Evolutionary conservation across 1,140 invertebrate genomes (phyloP).

Genomic region (Gonioctena quinquepunctata): DNA sequence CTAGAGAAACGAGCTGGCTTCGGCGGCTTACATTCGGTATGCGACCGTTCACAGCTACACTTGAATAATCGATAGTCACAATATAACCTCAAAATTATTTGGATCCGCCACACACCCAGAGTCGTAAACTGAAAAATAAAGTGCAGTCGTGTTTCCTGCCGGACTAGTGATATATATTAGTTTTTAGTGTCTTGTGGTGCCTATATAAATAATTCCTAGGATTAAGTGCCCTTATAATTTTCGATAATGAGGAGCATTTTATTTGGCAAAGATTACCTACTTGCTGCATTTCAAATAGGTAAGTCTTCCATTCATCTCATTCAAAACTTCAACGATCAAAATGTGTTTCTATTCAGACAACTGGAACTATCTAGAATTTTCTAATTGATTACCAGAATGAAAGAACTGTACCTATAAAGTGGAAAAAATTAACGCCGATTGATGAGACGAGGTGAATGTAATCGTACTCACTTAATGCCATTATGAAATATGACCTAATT

Average conservation of each 20-base stretch:
- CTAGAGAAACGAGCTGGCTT: constrained; percentile 15
- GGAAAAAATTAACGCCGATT: too few species aligned
- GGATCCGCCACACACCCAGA: constrained; percentile 6
- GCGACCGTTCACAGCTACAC: constrained; percentile 4
- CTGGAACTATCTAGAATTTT: too few species aligned
- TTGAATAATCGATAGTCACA: constrained; percentile 6
- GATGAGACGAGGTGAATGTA: too few species aligned
- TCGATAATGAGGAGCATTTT: neutral
- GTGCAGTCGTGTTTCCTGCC: constrained; percentile 1
- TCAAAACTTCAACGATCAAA: too few species aligned
- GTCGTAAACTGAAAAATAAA: constrained; percentile 8
- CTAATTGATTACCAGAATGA: too few species aligned
- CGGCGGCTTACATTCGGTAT: constrained; percentile 23
- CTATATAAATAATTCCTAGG: neutral
- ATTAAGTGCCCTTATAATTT: constrained; percentile 15
- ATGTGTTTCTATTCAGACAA: too few species aligned
- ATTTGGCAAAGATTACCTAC: neutral
- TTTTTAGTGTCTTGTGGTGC: constrained; percentile 15
- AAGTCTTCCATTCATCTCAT: neutral
- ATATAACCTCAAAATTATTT: constrained; percentile 17
- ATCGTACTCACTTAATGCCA: neutral
- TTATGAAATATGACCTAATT: neutral
- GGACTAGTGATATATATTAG: constrained; percentile 9
- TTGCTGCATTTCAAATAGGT: constrained; percentile 2
- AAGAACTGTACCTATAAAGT: too few species aligned